A percentile compares a stretch with the other conserved stretches of the same genome.
Conservation (phyloP, 2,113 vertebrate genomes). For the Lota lota region DNA sequence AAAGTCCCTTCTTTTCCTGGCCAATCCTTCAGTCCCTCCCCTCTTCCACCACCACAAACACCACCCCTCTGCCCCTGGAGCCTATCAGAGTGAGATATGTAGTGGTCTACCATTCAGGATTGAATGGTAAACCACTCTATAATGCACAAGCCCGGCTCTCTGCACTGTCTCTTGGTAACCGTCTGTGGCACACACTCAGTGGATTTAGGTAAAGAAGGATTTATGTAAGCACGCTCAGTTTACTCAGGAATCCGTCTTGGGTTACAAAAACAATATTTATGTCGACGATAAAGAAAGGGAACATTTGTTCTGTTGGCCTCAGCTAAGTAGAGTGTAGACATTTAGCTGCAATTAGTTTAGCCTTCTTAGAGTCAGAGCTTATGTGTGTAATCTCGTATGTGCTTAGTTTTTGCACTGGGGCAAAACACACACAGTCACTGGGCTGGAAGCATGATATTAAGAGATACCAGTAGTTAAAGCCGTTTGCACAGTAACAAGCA, state of each 20-base stretch:
- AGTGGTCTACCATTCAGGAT: constrained; percentile 37
- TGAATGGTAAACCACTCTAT: constrained; percentile 29
- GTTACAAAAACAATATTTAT: constrained; percentile 14
- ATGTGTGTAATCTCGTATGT: too few species aligned
- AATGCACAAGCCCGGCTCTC: constrained; percentile 25
- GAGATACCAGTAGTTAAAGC: constrained; percentile 72
- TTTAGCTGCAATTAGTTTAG: background rate
- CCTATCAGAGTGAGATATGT: constrained; percentile 35
- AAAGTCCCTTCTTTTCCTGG: constrained; percentile 49
- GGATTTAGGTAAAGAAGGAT: constrained; percentile 20
- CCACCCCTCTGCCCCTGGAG: too few species aligned
- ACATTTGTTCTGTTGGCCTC: constrained; percentile 8
- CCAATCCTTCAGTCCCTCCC: constrained; percentile 8
- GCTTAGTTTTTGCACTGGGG: too few species aligned
- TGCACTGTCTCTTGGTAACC: constrained; percentile 5
- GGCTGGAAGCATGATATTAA: constrained; percentile 55
- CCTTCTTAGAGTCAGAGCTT: too few species aligned
- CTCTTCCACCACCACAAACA: constrained; percentile 20
- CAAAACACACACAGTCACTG: constrained; percentile 28
- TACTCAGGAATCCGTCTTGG: constrained; percentile 14
- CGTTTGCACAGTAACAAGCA: constrained; percentile 84
- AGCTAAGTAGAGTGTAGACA: background rate
- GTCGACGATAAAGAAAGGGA: constrained; percentile 1
- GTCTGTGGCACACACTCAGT: constrained; percentile 9
- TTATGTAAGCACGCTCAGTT: constrained; percentile 20